Base-by-base conservation (phyloP, 2,888 invertebrate genomes). In the Nomada lathburiana region DNA sequence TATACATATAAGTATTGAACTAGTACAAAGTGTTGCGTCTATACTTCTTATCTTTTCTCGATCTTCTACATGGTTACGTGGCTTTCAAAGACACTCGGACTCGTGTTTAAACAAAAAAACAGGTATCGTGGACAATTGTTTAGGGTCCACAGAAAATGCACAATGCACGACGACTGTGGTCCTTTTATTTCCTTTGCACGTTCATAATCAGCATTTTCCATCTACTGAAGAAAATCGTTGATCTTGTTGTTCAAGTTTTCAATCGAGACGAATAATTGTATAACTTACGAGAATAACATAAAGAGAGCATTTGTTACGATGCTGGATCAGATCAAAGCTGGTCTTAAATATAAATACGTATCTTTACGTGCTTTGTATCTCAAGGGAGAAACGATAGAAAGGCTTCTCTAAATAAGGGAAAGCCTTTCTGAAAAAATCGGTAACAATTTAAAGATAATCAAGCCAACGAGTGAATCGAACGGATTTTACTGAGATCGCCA, bases 151-250 rank as follows among this genome's bases (percentile, higher is more conserved):
- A 69, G 57, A 76, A 69, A n/a, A 84, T 84, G 84, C 62, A 71
- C n/a, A 62, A 53, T 55, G 82, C 53, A 11, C 55, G 55, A 11
- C 80, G 80, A 23, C 70, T 85, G 52, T 85, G 84, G 59, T n/a
- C 75, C 16, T 82, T 85, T 53, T 85, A 85, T 68, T 82, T 76
- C 20, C 50, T 63, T 1, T 85, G 62, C 52, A 82, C 82, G 10
- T 55, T 78, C 23, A 11, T 76, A n/a, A 67, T 84, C 11, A 55
- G 67, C 20, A n/a, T 84, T 10, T 50, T 80, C 3, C 63, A 73
- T 52, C 52, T 64, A 23, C 62, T 84, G 5, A 50, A 67, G 20
- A 47, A 76, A 71, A 18, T 67, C 76, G 4, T 57, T 78, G 53
- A 77, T 11, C 68, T 50, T 16, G 62, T 78, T n/a, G 63, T 57